Base-by-base conservation (phyloP, 2,797 vertebrate species). In the Hyperoplus lanceolatus region DNA sequence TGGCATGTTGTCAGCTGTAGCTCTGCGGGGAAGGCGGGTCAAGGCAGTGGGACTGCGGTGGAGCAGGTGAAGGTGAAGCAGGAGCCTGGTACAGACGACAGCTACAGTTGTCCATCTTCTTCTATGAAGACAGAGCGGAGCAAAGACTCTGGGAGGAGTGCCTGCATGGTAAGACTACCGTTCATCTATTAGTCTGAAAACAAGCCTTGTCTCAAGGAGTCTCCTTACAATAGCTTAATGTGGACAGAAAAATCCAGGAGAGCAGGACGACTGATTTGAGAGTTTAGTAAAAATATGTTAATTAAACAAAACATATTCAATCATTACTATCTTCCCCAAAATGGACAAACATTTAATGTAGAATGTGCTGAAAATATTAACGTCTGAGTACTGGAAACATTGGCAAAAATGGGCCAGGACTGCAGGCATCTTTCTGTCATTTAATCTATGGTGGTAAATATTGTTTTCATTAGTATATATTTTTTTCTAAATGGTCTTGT, bases 61-160 rank as follows among this genome's bases (percentile, higher is more conserved):
- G 98, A 99, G 70, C 96, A 95, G 79, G 95, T 99, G 79, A 97
- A 94, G 90, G 97, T 99, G 79, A 99, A 99, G 73, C 97, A 98
- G 88, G 98, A 99, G 80, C 98, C 98, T 7, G 97, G 97, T 41
- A 96, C 94, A 51, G 97, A 99, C 51, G 97, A 98, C 50, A 96
- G 96, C 75, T 97, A 96, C 84, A 96, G 93, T 70, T 98, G 96
- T 91, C 95, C 97, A 54, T 93, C 95, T 36, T 90, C 93, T 50
- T 90, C 91, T 77, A 74, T 96, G 59, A 99, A 99, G 85, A 95
- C 96, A 5, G 98, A 99, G 15, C 96, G 95, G 67, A 87, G 94
- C 42, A 97, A 97, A 82, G 97, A 99, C 77, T 96, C 96, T 51
- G 94, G 96, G 49, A 95, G 98, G 87, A 99, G 97, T 56, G 97